Evolutionary conservation across 1,140 invertebrate genomes (phyloP).

Genomic region (Reticulitermes speratus): DNA sequence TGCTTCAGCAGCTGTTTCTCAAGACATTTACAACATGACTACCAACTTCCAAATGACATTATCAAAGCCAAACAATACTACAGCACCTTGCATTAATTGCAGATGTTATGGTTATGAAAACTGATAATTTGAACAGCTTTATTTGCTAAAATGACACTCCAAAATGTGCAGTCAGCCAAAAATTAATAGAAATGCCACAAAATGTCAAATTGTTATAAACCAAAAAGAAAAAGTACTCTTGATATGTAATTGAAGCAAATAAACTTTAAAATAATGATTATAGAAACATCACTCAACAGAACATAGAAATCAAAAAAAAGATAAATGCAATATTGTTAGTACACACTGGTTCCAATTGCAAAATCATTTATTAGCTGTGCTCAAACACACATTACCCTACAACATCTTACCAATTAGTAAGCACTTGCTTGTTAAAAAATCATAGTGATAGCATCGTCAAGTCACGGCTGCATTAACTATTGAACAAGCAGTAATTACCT

Average conservation of each 20-base stretch:
- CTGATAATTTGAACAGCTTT: background rate
- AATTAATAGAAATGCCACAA: background rate
- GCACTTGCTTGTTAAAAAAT: background rate
- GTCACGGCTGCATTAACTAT: background rate
- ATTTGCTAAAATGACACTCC: background rate
- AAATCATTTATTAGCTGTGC: background rate
- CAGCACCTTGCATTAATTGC: background rate
- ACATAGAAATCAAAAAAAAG: background rate
- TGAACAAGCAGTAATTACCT: background rate
- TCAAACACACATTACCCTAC: background rate
- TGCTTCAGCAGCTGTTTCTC: background rate
- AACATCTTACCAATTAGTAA: background rate
- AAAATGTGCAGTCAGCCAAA: constrained; percentile 1
- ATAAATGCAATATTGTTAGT: background rate
- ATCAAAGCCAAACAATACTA: background rate
- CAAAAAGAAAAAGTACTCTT: background rate
- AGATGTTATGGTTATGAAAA: background rate
- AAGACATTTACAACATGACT: background rate
- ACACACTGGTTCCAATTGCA: background rate
- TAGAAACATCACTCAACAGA: background rate
- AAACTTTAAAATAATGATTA: background rate
- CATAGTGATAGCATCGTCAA: background rate
- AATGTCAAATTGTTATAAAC: background rate
- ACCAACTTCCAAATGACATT: background rate
- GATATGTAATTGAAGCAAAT: background rate